Evolutionary conservation across 2,888 invertebrate genomes (phyloP).

Genomic region (Sinopyrophorus schimmeli): DNA sequence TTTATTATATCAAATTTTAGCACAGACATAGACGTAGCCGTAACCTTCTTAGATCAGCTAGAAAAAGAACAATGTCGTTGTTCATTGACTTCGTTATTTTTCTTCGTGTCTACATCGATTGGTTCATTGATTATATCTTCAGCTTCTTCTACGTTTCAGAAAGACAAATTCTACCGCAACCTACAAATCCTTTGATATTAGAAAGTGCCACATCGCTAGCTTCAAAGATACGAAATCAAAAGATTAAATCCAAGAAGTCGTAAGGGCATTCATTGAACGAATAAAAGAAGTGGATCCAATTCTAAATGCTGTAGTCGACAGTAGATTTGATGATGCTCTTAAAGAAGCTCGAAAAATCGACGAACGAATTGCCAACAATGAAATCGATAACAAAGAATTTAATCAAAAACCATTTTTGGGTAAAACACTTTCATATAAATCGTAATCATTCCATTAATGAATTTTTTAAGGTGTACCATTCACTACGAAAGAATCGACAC

Average conservation of each 20-base stretch:
- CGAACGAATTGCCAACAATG: constrained; percentile 62
- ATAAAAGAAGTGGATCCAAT: constrained; percentile 73
- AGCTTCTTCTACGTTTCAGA: constrained; percentile 53
- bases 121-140: constrained; percentile 54
- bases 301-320: constrained; percentile 82
- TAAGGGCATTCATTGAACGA: constrained; percentile 74
- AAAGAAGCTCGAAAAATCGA: constrained; percentile 78
- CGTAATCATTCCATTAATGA: no score
- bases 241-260: constrained; percentile 69
- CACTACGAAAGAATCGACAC: constrained; percentile 87
- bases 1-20: constrained; percentile 4
- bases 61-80: constrained; percentile 33
- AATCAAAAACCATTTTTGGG: constrained; percentile 76
- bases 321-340: constrained; percentile 76
- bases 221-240: constrained; percentile 64
- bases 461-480: constrained; percentile 79
- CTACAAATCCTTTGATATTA: constrained; percentile 54
- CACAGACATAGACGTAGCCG: background rate
- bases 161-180: constrained; percentile 50
- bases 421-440: no score
- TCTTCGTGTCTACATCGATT: constrained; percentile 58
- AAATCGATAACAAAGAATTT: constrained; percentile 65
- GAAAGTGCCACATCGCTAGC: constrained; percentile 72
- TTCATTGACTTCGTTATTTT: constrained; percentile 44
- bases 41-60: background rate